These are phyloP conservation scores for Nowickia ferox DNA, from an alignment of 2,888 invertebrate genomes.

Conservation along the genomic window DNA sequence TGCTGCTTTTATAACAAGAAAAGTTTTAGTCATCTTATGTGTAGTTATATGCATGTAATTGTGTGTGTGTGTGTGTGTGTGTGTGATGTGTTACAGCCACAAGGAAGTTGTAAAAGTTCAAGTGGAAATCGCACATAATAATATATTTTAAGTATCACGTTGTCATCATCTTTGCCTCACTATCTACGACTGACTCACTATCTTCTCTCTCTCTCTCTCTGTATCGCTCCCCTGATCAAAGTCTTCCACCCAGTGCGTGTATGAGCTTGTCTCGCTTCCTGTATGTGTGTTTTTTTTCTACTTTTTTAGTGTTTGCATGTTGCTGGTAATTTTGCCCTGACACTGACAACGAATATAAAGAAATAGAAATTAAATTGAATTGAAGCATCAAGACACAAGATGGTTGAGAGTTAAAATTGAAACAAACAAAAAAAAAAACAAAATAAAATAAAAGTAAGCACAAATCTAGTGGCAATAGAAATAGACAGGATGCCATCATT, in stretches of 20 bases:
- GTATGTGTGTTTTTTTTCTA: slow-evolving; percentile 2
- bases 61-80: background rate
- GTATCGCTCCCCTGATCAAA: background rate
- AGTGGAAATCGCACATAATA: slow-evolving; percentile 65
- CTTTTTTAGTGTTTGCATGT: slow-evolving; percentile 25
- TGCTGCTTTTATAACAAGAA: background rate
- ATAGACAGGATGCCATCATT: slow-evolving; percentile 69
- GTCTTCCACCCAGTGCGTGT: background rate
- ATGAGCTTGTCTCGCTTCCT: background rate
- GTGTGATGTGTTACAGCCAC: slow-evolving; percentile 51
- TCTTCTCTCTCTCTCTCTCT: background rate
- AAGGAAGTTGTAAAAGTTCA: slow-evolving; percentile 72
- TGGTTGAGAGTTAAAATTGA: slow-evolving; percentile 32
- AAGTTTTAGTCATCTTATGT: slow-evolving; percentile 28
- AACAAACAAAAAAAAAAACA: slow-evolving; percentile 12
- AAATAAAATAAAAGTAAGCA: slow-evolving; percentile 42
- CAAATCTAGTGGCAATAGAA: slow-evolving; percentile 62
- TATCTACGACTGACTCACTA: background rate
- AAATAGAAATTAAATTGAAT: slow-evolving; percentile 64
- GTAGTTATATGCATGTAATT: background rate
- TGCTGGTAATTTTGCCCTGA: slow-evolving; percentile 56
- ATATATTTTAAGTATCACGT: slow-evolving; percentile 56
- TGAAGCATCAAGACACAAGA: slow-evolving; percentile 49
- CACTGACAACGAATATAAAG: slow-evolving; percentile 64
- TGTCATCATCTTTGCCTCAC: slow-evolving; percentile 26